Evolutionary conservation across 2,888 invertebrate genomes (phyloP).

Genomic region (Aquatica leii): DNA sequence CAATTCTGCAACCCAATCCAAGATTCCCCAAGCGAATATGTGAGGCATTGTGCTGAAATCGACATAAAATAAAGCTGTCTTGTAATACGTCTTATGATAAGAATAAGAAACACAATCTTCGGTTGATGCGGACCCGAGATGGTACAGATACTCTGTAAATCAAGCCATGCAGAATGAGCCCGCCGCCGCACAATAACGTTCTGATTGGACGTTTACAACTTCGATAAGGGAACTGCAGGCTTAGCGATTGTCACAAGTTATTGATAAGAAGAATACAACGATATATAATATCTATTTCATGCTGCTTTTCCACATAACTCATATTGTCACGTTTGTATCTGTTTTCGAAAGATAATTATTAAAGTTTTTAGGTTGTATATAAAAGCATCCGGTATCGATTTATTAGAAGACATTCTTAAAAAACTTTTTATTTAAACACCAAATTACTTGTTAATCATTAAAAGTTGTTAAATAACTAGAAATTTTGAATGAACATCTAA

Average conservation of each 20-base stretch:
- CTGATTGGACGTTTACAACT: slow-evolving; percentile 50
- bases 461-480: background rate
- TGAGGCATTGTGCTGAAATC: slow-evolving; percentile 55
- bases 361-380: background rate
- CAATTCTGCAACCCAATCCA: slow-evolving; percentile 33
- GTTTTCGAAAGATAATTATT: slow-evolving; percentile 17
- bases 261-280: slow-evolving; percentile 40
- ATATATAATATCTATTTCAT: slow-evolving; percentile 22
- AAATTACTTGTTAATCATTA: too few relatives aligned
- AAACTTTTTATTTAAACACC: too few relatives aligned
- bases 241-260: slow-evolving; percentile 41
- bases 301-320: slow-evolving; percentile 8
- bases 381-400: too few relatives aligned
- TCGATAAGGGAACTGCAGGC: slow-evolving; percentile 43
- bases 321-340: slow-evolving; percentile 8
- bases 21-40: slow-evolving; percentile 39
- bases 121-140: slow-evolving; percentile 47
- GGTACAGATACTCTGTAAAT: slow-evolving; percentile 43
- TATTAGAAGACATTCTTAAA: too few relatives aligned
- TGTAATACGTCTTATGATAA: slow-evolving; percentile 54
- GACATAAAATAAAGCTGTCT: slow-evolving; percentile 55
- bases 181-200: slow-evolving; percentile 46
- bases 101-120: slow-evolving; percentile 52
- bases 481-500: background rate
- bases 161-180: slow-evolving; percentile 50